Percentiles rank a stretch among this genome's conserved stretches.
These are phyloP conservation scores for Ptychodera flava DNA, from an alignment of 35 echinoderm and acorn worm species.

Conservation along the genomic window DNA sequence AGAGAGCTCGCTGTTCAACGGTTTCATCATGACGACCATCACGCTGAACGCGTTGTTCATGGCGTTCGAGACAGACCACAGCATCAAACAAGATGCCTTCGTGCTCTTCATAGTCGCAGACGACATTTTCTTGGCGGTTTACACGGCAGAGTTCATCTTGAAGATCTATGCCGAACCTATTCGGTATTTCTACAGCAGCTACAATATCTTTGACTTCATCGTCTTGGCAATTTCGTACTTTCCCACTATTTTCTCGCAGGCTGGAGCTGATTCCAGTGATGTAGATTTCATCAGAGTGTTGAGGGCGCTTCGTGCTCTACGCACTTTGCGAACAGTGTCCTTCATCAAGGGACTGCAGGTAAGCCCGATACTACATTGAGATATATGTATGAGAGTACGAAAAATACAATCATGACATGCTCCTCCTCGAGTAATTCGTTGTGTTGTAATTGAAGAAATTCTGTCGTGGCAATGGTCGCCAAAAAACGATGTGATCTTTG, in stretches of 20 bases:
- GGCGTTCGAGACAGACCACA: constrained; percentile 82
- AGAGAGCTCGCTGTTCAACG: constrained; percentile 79
- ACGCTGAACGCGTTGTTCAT: constrained; percentile 73
- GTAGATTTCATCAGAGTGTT: constrained; percentile 14
- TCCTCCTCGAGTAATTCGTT: no score
- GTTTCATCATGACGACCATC: constrained; percentile 91
- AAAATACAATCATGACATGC: no score
- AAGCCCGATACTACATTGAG: background rate
- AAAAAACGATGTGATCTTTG: no score
- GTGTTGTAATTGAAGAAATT: no score
- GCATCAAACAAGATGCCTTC: constrained; percentile 36
- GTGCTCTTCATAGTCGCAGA: constrained; percentile 55
- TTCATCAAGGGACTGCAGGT: constrained; percentile 97
- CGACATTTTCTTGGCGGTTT: constrained; percentile 58
- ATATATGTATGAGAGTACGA: no score
- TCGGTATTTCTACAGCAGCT: constrained; percentile 94
- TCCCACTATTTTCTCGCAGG: constrained; percentile 17
- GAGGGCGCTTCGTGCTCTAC: constrained; percentile 64
- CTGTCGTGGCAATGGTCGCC: no score
- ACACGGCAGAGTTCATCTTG: constrained; percentile 57
- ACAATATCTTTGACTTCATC: constrained; percentile 87
- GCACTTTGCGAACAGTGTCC: constrained; percentile 84
- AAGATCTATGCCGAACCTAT: constrained; percentile 97
- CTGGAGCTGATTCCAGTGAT: background rate
- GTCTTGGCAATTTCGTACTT: constrained; percentile 80